These are phyloP conservation scores for Fregetta grallaria DNA, from an alignment of 2,113 vertebrate genomes.

Conservation along the genomic window DNA sequence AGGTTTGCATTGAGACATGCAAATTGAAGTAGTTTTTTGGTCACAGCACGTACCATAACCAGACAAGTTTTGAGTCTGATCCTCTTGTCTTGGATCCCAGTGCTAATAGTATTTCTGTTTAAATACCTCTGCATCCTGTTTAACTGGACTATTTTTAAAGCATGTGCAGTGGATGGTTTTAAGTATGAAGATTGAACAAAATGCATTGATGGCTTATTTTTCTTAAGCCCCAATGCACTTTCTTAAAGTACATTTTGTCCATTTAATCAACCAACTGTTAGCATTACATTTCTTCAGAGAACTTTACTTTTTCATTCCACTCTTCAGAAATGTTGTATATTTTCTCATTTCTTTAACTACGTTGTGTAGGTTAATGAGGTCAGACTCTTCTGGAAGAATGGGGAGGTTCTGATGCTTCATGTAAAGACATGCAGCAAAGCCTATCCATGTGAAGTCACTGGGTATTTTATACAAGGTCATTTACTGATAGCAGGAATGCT, in stretches of 20 bases:
- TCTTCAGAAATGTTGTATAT: not conserved
- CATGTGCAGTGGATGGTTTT: not conserved
- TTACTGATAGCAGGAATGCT: not conserved
- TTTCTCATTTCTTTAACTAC: not conserved
- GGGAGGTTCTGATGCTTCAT: not conserved
- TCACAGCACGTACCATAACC: not conserved
- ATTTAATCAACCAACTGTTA: not conserved
- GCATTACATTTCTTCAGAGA: not conserved
- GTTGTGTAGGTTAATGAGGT: not conserved
- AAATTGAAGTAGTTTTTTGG: constrained; percentile 8
- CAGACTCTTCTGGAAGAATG: not conserved
- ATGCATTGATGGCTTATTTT: not conserved
- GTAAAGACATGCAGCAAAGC: not conserved
- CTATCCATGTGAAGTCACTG: not conserved
- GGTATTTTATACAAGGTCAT: not conserved
- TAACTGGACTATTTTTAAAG: not conserved
- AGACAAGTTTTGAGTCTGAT: not conserved
- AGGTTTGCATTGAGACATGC: not conserved
- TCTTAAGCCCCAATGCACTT: fast-evolving
- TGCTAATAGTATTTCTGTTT: not conserved
- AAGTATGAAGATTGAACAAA: not conserved
- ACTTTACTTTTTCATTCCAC: not conserved
- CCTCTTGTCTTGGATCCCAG: not conserved
- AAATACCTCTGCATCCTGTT: not conserved
- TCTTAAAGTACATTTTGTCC: not conserved